Base-by-base conservation (phyloP, 2,113 vertebrate species). In the Sylvilagus bachmani region DNA sequence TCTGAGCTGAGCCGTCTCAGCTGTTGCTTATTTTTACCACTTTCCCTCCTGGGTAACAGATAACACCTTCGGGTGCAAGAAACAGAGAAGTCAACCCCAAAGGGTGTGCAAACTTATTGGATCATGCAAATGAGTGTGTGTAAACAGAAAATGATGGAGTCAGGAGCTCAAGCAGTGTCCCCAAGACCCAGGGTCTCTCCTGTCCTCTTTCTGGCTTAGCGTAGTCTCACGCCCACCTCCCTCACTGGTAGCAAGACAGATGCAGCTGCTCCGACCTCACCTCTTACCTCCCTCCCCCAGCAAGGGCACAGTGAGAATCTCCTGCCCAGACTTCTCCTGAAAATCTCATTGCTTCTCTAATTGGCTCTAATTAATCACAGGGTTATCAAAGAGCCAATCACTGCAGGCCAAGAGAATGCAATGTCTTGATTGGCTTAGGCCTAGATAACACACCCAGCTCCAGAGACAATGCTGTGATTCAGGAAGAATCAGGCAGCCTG, bases 201-300 rank as follows among this genome's bases (percentile, higher is more conserved):
- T 33, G 24, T 62, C 25, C n/a, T 86, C 55, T 36, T 71, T 22
- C 29, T 3, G 24, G 27, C 22, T 87, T 17, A n/a, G 1, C 27
- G 25, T 24, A 6, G 33, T 77, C 78, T 83, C 4, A 81, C 62
- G 51, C 27, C 8, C 1, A 8, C 1, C 6, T 10, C 27, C 13
- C 27, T 78, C 22, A 2, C 2, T 3, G 27, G n/a, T 17, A 53
- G 2, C 0, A 1, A 58, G 17, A 36, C 6, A 24, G 61, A 29
- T 53, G 19, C 19, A 1, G 1, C 0, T 0, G 29, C 24, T 9
- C 4, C 31, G 27, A 12, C 6, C 12, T 66, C 27, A 10, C 6
- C 12, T 66, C 22, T 27, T 2, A 7, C n/a, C 19, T 38, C 27
- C 21, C 6, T 38, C 55, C 49, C 49, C 16, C 55, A 38, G 24